Evolutionary conservation across 2,888 invertebrate genomes (phyloP), one percentile per base, ranked within the genome.

Genomic region (Nomada fabriciana): DNA sequence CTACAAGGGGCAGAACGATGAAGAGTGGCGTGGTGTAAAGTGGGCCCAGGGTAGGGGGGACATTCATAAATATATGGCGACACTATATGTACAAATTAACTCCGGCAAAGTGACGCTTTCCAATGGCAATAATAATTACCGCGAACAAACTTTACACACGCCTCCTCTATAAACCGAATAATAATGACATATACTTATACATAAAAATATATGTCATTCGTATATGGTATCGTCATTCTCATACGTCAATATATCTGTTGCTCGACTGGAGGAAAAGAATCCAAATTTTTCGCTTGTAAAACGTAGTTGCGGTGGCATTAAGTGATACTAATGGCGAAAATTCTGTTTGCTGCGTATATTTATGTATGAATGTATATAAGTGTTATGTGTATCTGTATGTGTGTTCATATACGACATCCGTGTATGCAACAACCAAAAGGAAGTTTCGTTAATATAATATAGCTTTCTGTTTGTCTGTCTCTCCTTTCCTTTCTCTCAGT

Each of bases 11-110:
- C 69, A 60, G 70, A 50, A 67, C 57, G 47, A 63, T 53, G 70
- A 57, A 63, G 64, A 68, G 73, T 70, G 78, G 82, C 76, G 76
- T 59, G 65, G 65, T 69, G 76, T 81, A 81, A 74, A 79, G 69
- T 63, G 52, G 52, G 42, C 20, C 29, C 57, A 47, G 60, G 79
- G 0, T 7, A 36, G 36, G 36, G 36, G 69, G 47, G 76, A 71
- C 78, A 69, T 82, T 80, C 67, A 81, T 47, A 72, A 71, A 78
- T 72, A 76, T 61, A 69, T 29, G 11, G n/a, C n/a, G 43, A 73
- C n/a, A 23, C 69, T 87, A 84, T 86, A 87, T 88, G 73, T 87
- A 87, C 81, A 88, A 86, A 86, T 77, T 86, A 79, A 88, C 60
- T 82, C 76, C 67, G 79, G 72, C 57, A 55, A 71, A 71, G 74